Conservation (phyloP, 2,797 vertebrate species). For the Rhinichthys osculus region DNA sequence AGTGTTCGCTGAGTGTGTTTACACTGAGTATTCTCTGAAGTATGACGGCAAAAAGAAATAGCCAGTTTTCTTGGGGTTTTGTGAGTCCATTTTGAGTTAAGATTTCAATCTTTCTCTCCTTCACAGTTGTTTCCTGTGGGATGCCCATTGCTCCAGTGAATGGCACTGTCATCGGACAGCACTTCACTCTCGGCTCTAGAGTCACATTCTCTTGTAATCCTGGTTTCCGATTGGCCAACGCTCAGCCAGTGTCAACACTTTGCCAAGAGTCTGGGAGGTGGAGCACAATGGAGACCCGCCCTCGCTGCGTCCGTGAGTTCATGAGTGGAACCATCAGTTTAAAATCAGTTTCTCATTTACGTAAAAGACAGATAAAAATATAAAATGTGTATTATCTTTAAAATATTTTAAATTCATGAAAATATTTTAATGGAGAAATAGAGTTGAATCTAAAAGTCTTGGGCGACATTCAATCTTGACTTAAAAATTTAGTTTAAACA, state of each 20-base stretch:
- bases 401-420: background rate
- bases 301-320: conserved; percentile 88
- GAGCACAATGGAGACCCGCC: conserved; percentile 88
- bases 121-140: conserved; percentile 92
- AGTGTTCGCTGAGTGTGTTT: conserved; percentile 22
- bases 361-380: background rate
- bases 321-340: background rate
- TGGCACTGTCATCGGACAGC: conserved; percentile 90
- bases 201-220: conserved; percentile 90
- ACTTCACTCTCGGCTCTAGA: conserved; percentile 90
- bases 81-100: background rate
- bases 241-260: conserved; percentile 76
- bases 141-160: conserved; percentile 89
- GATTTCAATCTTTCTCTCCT: conserved; percentile 13
- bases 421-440: background rate
- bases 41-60: background rate
- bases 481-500: background rate
- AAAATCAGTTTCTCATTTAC: background rate
- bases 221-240: conserved; percentile 86
- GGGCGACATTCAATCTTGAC: background rate
- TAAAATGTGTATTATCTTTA: background rate
- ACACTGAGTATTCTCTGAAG: conserved; percentile 12
- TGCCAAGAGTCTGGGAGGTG: conserved; percentile 92
- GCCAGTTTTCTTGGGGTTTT: conserved; percentile 25
- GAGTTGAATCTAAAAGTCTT: background rate